Percentiles rank a stretch among this genome's conserved stretches.
Conservation (phyloP, 2,888 invertebrate species). For the Steromphala cineraria region DNA sequence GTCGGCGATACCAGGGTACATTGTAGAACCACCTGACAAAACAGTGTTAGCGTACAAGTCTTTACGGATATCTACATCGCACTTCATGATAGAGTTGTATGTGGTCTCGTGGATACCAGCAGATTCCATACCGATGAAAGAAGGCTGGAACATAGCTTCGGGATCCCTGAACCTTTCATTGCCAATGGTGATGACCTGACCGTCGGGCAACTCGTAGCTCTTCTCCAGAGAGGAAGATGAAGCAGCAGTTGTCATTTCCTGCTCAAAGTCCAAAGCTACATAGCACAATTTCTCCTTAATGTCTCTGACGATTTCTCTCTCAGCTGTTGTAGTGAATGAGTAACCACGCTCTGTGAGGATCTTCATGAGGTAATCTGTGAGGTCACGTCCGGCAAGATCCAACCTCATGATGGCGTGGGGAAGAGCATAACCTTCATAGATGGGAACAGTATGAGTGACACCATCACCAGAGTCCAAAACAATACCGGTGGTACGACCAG, state of each 20-base stretch:
- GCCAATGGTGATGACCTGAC: slow-evolving; percentile 72
- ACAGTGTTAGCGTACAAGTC: slow-evolving; percentile 62
- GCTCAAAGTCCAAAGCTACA: slow-evolving; percentile 88
- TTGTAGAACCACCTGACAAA: slow-evolving; percentile 66
- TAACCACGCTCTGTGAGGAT: slow-evolving; percentile 78
- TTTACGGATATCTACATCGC: slow-evolving; percentile 59
- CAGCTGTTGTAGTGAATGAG: slow-evolving; percentile 81
- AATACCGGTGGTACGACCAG: slow-evolving; percentile 97
- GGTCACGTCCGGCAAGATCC: slow-evolving; percentile 63
- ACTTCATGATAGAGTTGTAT: slow-evolving; percentile 65
- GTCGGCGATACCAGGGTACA: slow-evolving; percentile 66
- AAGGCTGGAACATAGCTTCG: slow-evolving; percentile 67
- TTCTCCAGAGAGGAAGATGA: slow-evolving; percentile 93
- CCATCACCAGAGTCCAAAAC: slow-evolving; percentile 96
- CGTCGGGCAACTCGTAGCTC: slow-evolving; percentile 80
- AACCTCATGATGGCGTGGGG: slow-evolving; percentile 62
- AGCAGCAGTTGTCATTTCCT: slow-evolving; percentile 95
- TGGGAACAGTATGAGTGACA: slow-evolving; percentile 95
- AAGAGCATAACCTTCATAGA: slow-evolving; percentile 63
- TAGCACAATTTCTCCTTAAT: slow-evolving; percentile 97
- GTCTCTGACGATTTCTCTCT: slow-evolving; percentile 94
- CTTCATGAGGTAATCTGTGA: slow-evolving; percentile 66
- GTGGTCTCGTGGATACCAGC: slow-evolving; percentile 65
- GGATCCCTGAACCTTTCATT: slow-evolving; percentile 70
- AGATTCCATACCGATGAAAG: slow-evolving; percentile 71